Evolutionary conservation across 2,888 invertebrate species (phyloP).

Genomic region (Amphimallon solstitiale): DNA sequence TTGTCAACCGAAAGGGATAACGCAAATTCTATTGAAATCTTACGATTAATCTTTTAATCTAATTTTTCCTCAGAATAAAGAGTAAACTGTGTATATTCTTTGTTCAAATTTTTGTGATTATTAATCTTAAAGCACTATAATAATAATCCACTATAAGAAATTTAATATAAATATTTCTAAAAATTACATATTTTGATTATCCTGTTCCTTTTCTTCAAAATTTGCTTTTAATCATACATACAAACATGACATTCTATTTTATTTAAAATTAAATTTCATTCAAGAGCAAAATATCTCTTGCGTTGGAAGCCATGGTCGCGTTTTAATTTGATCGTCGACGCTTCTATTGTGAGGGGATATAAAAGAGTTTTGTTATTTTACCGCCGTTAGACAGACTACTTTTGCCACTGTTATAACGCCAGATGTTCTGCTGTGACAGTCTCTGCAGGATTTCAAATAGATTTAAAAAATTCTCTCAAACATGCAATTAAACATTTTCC

Average conservation of each 20-base stretch:
- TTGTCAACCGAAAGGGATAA: too few relatives aligned
- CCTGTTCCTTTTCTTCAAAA: neutral
- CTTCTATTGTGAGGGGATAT: slow-evolving; percentile 19
- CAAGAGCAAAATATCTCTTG: slow-evolving; percentile 12
- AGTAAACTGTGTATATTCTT: too few relatives aligned
- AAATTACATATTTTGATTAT: too few relatives aligned
- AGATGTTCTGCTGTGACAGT: neutral
- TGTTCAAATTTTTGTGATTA: too few relatives aligned
- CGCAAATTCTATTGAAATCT: too few relatives aligned
- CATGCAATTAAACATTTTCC: too few relatives aligned
- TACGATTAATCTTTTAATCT: too few relatives aligned
- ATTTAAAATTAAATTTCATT: slow-evolving; percentile 20
- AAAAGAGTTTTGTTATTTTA: slow-evolving; percentile 18
- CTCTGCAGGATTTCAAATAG: neutral
- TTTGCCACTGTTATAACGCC: neutral
- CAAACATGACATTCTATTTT: slow-evolving; percentile 11
- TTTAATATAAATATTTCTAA: too few relatives aligned
- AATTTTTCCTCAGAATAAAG: too few relatives aligned
- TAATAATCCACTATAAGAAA: too few relatives aligned
- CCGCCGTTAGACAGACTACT: slow-evolving; percentile 7
- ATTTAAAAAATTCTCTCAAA: too few relatives aligned
- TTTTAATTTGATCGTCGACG: slow-evolving; percentile 26
- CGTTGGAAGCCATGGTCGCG: neutral
- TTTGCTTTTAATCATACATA: slow-evolving; percentile 1
- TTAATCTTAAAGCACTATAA: too few relatives aligned